Base-by-base conservation (phyloP, 2,888 invertebrate species). In the Margaritifera margaritifera region DNA sequence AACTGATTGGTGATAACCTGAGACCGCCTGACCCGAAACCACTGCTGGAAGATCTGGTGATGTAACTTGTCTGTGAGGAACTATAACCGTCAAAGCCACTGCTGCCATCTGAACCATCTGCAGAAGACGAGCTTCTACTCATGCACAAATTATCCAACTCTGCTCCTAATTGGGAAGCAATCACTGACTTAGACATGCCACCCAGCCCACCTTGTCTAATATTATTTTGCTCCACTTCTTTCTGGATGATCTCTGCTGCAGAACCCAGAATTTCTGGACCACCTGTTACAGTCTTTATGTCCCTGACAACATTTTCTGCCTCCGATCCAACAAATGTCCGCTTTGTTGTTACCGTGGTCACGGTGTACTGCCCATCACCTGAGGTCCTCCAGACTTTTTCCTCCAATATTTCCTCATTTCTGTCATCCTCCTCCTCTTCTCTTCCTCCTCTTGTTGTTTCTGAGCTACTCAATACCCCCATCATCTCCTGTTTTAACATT, bases 331-430 rank as follows among this genome's bases (percentile, higher is more conserved):
- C 72, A 57, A 68, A 65, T 25, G 74, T 69, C 51, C 65, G 70
- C 22, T 66, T 64, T 22, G 78, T 79, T 1, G 69, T 79, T 11
- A 78, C 73, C 25, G 78, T 81, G 57, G 79, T 78, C 15, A 81
- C 75, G 50, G 78, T 78, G 65, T 74, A 79, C 63, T 75, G 74
- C 59, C 78, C 78, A 64, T 79, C 79, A 53, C 79, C 81, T 61
- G 73, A 70, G 52, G 77, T 78, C 54, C 73, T 62, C 71, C 79
- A 75, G 8, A 75, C 74, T 57, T 74, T 78, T 53, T 79, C 79
- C 65, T 81, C 81, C 20, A 81, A 66, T 51, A 80, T 62, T 66
- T 80, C 78, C 50, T 75, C 75, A 66, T 74, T 72, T 24, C 64
- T 55, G 15, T 76, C 76, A 42, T 24, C 50, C 4, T 53, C 65